Percentiles rank a stretch among this genome's conserved stretches.
Conservation (phyloP, 2,888 invertebrate species). For the Tenodera sinensis region DNA sequence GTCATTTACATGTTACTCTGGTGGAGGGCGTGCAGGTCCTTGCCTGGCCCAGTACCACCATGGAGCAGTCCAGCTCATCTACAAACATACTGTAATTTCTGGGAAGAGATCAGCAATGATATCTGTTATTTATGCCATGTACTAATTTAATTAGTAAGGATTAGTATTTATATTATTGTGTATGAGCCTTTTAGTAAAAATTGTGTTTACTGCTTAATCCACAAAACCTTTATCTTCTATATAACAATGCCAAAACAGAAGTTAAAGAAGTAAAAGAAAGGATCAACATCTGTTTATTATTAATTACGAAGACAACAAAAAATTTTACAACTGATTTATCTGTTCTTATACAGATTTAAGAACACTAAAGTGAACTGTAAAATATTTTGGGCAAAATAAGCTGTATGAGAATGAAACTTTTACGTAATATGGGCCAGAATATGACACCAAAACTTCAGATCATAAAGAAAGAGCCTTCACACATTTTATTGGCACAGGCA, state of each 20-base stretch:
- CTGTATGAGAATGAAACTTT: not conserved
- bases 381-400: not conserved
- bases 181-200: not conserved
- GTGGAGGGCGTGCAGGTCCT: too few species aligned
- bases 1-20: too few species aligned
- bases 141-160: not conserved
- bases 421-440: not conserved
- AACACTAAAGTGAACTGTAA: not conserved
- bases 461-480: not conserved
- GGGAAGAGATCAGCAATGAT: not conserved
- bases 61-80: too few species aligned
- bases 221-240: not conserved
- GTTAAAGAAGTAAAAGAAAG: not conserved
- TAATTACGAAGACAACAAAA: not conserved
- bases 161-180: not conserved
- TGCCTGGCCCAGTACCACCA: too few species aligned
- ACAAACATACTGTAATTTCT: too few species aligned
- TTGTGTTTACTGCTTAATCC: not conserved
- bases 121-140: not conserved
- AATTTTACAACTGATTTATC: not conserved
- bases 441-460: not conserved
- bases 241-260: not conserved
- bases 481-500: conserved; percentile 6
- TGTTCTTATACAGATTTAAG: not conserved
- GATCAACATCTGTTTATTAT: not conserved